phyloP scores from a whole-genome alignment of 2,797 vertebrate genomes.

The Dendrocincla tyrannina region DNA sequence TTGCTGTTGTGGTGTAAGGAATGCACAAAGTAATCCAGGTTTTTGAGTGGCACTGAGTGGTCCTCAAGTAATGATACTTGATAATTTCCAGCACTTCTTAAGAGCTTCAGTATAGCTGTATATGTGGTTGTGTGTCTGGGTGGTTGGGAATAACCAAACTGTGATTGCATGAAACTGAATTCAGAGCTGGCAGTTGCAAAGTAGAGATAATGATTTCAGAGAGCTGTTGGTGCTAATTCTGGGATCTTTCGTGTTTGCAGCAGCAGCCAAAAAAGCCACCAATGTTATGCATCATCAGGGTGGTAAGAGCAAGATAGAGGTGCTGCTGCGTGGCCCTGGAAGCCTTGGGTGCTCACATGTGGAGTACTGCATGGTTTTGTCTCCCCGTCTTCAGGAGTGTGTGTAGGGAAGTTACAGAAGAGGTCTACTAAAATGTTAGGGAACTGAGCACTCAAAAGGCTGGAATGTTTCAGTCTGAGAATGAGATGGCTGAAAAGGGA shows the following conservation, averaged over 20 bases:
- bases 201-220: background rate
- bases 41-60: background rate
- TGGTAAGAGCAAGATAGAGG: background rate
- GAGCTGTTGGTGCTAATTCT: background rate
- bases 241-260: slow-evolving; percentile 42
- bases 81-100: background rate
- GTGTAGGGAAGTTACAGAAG: background rate
- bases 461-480: background rate
- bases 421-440: background rate
- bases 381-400: background rate
- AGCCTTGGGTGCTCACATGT: background rate
- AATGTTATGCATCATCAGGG: background rate
- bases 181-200: background rate
- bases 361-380: background rate
- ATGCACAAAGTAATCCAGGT: background rate
- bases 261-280: slow-evolving; percentile 2
- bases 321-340: background rate
- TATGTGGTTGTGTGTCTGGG: background rate
- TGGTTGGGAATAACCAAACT: background rate
- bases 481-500: background rate
- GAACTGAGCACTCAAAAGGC: background rate
- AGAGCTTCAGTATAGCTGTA: accelerated
- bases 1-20: background rate
- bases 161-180: background rate
- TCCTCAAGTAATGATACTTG: background rate